A percentile compares a stretch with the other conserved stretches of the same genome.
These are phyloP conservation scores for Sphaerophoria taeniata DNA, from an alignment of 2,888 invertebrate genomes.

Conservation along the genomic window DNA sequence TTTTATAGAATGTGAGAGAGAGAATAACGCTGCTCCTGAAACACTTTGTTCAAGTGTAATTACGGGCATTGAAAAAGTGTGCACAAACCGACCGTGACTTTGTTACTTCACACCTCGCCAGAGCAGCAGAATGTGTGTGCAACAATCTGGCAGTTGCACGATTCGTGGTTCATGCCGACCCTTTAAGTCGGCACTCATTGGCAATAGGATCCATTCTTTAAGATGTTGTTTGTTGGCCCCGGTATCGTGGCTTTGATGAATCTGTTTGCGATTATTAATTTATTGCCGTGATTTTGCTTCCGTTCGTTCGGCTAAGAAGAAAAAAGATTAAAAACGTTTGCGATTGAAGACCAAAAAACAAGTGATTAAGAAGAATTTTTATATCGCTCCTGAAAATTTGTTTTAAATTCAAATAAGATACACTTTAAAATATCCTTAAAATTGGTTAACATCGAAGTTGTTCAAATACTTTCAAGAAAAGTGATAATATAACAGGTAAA, in stretches of 20 bases:
- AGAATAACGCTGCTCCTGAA: conserved; percentile 34
- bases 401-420: too few species aligned
- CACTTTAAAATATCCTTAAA: too few species aligned
- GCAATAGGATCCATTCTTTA: conserved; percentile 44
- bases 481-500: too few species aligned
- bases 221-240: conserved; percentile 1
- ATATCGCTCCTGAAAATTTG: too few species aligned
- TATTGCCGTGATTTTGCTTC: conserved; percentile 57
- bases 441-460: too few species aligned
- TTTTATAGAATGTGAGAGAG: conserved; percentile 3
- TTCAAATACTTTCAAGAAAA: too few species aligned
- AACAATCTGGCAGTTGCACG: conserved; percentile 36
- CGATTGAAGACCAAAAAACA: not conserved
- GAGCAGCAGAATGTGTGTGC: conserved; percentile 15
- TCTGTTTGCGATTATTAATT: conserved; percentile 55
- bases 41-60: conserved; percentile 67
- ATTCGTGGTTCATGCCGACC: not conserved
- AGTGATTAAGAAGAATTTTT: too few species aligned
- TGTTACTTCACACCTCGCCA: conserved; percentile 66
- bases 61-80: conserved; percentile 64
- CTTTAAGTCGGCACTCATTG: not conserved
- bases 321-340: not conserved
- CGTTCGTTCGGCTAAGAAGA: conserved; percentile 38
- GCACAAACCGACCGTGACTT: conserved; percentile 56
- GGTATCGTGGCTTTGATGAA: conserved; percentile 46